Base-by-base conservation (phyloP, 2,797 vertebrate genomes). In the Molossus molossus region DNA sequence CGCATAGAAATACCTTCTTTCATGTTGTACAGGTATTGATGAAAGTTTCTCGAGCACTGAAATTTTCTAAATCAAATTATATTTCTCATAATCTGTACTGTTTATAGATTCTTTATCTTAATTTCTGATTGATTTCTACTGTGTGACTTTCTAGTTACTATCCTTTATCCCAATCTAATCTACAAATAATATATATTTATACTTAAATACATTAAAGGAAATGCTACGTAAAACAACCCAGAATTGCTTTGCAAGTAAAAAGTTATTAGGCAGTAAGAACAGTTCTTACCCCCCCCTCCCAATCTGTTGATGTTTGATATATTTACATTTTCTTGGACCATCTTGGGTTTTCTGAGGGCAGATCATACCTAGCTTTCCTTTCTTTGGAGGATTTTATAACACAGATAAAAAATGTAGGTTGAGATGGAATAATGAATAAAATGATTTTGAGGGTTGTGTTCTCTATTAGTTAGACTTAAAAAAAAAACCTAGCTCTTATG, bases 371-470 rank as follows among this genome's bases (percentile, higher is more conserved):
- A 81, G 25, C 9, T 90, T 21, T 62, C 91, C 23, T 94, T 77
- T 65, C 17, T 94, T 83, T 84, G 64, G 62, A 94, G 76, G 87
- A 53, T 81, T 97, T 87, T 95, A 85, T 17, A 83, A 94, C 65
- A 83, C n/a, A 72, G 67, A 87, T 64, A 15, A 94, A 90, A 96
- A 97, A 94, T 80, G 40, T 85, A 81, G 87, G 67, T n/a, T 93
- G 95, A 86, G n/a, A 85, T 86, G 10, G 82, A 96, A 97, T 95
- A 98, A 96, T 81, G 86, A 95, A 92, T 1, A 1, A 14, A 77
- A 95, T 80, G 40, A 93, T 95, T 92, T 96, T 91, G 70, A 55
- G 64, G 50, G 79, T 65, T 84, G 58, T 92, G 37, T 70, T 96
- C 72, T 64, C 57, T 6, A 4, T 79, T 79, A 94, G 15, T 93